Evolutionary conservation across 1,140 invertebrate genomes (phyloP).

Genomic region (Drosophila willistoni): DNA sequence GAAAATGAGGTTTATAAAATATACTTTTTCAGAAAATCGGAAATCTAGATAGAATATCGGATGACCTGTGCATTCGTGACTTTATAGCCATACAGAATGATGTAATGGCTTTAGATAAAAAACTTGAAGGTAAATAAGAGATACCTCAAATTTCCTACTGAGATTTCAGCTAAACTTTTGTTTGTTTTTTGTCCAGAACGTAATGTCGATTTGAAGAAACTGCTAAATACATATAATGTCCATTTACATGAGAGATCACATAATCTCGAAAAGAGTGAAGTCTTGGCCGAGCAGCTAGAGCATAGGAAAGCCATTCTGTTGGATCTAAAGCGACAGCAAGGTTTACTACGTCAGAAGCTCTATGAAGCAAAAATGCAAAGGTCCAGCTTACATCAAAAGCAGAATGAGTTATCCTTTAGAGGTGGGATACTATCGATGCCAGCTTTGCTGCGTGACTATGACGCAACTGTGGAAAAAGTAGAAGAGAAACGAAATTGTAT

Average conservation of each 20-base stretch:
- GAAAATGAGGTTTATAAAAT: background rate
- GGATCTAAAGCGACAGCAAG: background rate
- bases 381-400: constrained; percentile 19
- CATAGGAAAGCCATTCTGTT: background rate
- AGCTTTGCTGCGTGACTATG: constrained; percentile 65
- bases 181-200: constrained; percentile 45
- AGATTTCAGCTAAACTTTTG: background rate
- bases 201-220: constrained; percentile 48
- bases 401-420: constrained; percentile 37
- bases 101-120: constrained; percentile 50
- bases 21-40: constrained; percentile 37
- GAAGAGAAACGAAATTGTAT: constrained; percentile 3
- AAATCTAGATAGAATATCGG: constrained; percentile 49
- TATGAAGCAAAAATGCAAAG: constrained; percentile 36
- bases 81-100: constrained; percentile 62
- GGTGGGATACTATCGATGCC: constrained; percentile 70
- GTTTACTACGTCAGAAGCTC: background rate
- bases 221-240: constrained; percentile 34
- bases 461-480: constrained; percentile 45
- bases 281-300: constrained; percentile 23
- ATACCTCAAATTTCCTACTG: background rate
- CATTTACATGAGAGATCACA: constrained; percentile 58
- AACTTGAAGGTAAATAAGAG: constrained; percentile 56
- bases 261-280: constrained; percentile 50
- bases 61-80: constrained; percentile 52